Evolutionary conservation across 2,113 vertebrate species (phyloP).

Genomic region (Campylorhamphus procurvoides): DNA sequence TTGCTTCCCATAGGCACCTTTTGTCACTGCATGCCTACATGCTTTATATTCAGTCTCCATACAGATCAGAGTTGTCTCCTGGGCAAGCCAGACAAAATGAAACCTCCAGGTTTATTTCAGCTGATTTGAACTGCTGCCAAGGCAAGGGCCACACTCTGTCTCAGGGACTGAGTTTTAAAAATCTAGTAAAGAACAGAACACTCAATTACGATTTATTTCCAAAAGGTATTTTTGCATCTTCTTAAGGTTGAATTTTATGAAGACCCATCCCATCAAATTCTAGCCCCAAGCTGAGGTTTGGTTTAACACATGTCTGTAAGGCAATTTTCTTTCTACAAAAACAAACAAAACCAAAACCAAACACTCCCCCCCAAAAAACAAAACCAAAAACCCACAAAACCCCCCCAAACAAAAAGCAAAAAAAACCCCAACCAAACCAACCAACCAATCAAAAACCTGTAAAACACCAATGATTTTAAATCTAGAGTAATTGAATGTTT

Average conservation of each 20-base stretch:
- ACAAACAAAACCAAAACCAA: too few relatives aligned
- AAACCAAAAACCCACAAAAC: background rate
- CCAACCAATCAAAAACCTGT: too few relatives aligned
- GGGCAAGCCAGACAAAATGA: conserved; percentile 7
- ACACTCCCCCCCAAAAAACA: too few relatives aligned
- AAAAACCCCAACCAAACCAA: background rate
- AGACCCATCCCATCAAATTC: background rate
- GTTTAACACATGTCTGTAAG: background rate
- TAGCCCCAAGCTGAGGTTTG: background rate
- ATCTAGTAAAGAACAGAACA: background rate
- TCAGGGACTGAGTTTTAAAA: background rate
- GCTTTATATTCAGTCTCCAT: background rate
- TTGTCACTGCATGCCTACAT: background rate
- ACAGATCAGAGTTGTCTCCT: background rate
- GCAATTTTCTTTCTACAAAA: background rate
- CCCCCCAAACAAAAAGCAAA: too few relatives aligned
- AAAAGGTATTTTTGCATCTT: background rate
- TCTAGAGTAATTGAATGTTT: background rate
- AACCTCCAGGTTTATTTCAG: conserved; percentile 13
- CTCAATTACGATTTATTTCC: background rate
- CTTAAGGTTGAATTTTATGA: background rate
- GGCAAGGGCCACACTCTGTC: background rate
- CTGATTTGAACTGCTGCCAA: conserved; percentile 23
- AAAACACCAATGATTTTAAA: background rate
- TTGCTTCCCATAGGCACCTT: conserved; percentile 21